Base-by-base conservation (phyloP, 2,888 invertebrate genomes). In the Polyommatus icarus region DNA sequence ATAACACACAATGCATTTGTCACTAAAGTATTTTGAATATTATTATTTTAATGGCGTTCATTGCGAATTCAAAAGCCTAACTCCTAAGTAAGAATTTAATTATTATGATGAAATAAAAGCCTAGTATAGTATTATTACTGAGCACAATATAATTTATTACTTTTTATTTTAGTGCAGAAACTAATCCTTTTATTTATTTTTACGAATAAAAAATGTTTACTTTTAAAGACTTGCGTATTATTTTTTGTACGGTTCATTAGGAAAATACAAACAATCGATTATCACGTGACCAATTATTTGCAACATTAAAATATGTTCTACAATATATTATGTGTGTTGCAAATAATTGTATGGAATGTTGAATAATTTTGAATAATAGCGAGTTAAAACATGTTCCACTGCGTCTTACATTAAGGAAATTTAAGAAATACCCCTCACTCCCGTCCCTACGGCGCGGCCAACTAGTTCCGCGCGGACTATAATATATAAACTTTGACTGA, bases 161-260 rank as follows among this genome's bases (percentile, higher is more conserved):
- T 18, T 18, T 32, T 18, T 32, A 15, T 12, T 36, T 50, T 50
- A 15, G 50, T 50, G 15, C 12, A 36, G 6, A 36, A 36, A 18
- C 40, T 71, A 40, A 71, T n/a, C 7, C 32, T 36, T 71, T 71
- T 71, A 71, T 71, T 71, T 36, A 71, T 71, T 71, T 40, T 71
- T 40, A 71, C 8, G 1, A 71, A 71, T 71, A 71, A 71, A 71
- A 71, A 40, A 71, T 71, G 40, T 71, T 71, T 40, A 67, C 12
- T 8, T 71, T 40, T 40, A 71, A 71, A 10, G 20, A 8, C 36
- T 36, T 36, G 7, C 32, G 67, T 71, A 36, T 71, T 71, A 71
- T 71, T 71, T 36, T 4, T 71, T 71, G 18, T 18, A 61, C 59
- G 59, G n/a, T 24, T 59, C n/a, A 59, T n/a, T n/a, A 0, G 20